Conservation (phyloP, 1,140 invertebrate species). For the Sinonovacula constricta region DNA sequence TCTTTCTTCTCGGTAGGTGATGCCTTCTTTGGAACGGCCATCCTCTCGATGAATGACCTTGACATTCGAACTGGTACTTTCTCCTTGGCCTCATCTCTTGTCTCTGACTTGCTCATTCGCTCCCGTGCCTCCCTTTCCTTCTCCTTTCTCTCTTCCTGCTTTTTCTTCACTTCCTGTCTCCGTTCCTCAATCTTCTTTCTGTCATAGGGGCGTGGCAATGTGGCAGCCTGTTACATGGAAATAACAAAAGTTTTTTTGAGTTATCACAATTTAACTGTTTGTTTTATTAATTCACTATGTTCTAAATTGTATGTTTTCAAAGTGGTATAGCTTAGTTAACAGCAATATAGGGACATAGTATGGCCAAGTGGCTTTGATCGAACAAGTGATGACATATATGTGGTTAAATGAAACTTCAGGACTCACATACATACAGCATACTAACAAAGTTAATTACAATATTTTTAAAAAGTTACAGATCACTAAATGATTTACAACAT, state of each 20-base stretch:
- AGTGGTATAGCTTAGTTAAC: no score
- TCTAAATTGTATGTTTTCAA: no score
- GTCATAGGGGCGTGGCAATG: conserved; percentile 43
- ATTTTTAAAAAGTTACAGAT: no score
- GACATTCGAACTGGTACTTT: conserved; percentile 33
- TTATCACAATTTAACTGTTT: no score
- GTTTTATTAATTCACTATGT: no score
- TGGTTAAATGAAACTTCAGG: no score
- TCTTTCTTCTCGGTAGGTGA: conserved; percentile 37
- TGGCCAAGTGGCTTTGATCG: no score
- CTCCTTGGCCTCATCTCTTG: conserved; percentile 27
- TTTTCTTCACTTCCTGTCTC: conserved; percentile 54
- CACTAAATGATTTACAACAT: no score
- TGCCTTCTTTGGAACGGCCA: conserved; percentile 32
- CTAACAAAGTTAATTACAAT: background rate
- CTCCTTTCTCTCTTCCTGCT: conserved; percentile 61
- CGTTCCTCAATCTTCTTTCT: conserved; percentile 51
- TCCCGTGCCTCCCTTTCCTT: conserved; percentile 46
- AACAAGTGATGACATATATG: no score
- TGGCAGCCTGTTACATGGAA: no score
- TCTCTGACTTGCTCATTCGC: conserved; percentile 40
- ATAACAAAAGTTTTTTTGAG: no score
- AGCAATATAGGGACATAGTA: no score
- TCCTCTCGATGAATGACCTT: conserved; percentile 46
- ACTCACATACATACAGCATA: background rate